Percentiles rank a stretch among this genome's conserved stretches.
phyloP scores from a whole-genome alignment of 2,113 vertebrate species.

The Strix uralensis region DNA sequence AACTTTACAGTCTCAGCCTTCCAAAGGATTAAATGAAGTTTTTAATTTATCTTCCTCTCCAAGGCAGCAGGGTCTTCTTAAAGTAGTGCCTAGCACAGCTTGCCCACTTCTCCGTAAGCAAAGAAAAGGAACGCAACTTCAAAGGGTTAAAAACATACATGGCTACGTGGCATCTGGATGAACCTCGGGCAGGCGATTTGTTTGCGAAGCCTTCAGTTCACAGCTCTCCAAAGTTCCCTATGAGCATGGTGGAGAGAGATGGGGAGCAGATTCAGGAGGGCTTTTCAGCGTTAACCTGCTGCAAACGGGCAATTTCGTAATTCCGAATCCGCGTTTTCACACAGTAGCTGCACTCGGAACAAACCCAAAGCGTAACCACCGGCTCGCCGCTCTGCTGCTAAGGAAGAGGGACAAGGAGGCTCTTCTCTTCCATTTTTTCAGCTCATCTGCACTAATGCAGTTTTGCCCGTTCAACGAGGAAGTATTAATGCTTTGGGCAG shows the following conservation, averaged over 20 bases:
- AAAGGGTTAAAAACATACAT: neutral
- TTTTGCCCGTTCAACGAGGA: neutral
- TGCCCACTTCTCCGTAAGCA: neutral
- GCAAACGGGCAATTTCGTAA: fast-evolving
- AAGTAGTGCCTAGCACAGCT: neutral
- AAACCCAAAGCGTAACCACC: fast-evolving
- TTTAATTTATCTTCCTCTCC: conserved; percentile 32
- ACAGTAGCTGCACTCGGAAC: fast-evolving
- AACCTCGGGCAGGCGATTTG: neutral
- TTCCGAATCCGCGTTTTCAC: fast-evolving
- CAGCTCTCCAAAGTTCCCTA: neutral
- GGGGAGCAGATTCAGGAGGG: neutral
- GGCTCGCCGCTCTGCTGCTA: neutral
- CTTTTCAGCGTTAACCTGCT: neutral
- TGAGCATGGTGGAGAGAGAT: neutral
- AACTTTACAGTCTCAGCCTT: conserved; percentile 46
- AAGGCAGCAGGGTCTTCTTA: neutral
- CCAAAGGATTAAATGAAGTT: conserved; percentile 45
- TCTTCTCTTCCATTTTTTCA: neutral
- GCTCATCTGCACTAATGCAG: neutral
- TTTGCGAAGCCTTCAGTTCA: conserved; percentile 29
- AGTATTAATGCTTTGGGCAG: neutral
- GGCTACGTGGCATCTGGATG: conserved; percentile 33
- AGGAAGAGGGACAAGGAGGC: neutral
- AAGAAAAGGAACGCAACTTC: neutral